Percentiles rank a stretch among this genome's conserved stretches.
Conservation (phyloP, 1,140 invertebrate genomes). For the Heliconius eleuchia region DNA sequence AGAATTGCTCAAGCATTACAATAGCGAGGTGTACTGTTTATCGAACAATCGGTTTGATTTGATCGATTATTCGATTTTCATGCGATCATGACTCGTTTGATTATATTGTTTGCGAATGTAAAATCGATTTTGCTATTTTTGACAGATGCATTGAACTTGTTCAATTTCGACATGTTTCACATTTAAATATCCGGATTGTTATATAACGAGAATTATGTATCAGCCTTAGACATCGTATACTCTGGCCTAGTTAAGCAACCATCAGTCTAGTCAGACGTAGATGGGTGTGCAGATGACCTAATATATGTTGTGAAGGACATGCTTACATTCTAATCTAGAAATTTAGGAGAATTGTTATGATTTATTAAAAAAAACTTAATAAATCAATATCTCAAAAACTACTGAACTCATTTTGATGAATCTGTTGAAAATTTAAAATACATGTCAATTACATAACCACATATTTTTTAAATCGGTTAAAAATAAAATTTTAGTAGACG, state of each 20-base stretch:
- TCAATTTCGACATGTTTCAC: neutral
- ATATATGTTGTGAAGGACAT: neutral
- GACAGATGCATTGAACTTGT: conserved; percentile 10
- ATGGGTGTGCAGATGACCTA: conserved; percentile 7
- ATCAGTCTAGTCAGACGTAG: neutral
- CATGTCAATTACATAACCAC: neutral
- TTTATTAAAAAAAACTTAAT: no score
- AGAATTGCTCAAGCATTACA: conserved; percentile 37
- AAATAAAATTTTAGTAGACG: neutral
- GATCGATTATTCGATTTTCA: conserved; percentile 28
- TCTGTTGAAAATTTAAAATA: no score
- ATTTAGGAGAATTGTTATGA: no score
- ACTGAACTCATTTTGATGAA: no score
- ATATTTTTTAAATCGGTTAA: neutral
- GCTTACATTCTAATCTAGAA: no score
- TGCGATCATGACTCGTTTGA: conserved; percentile 40
- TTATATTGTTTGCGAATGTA: conserved; percentile 39
- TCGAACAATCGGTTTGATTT: conserved; percentile 39
- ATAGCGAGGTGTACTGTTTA: conserved; percentile 23
- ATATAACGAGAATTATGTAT: neutral
- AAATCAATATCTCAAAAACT: no score
- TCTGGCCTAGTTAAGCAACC: neutral
- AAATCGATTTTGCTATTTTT: conserved; percentile 20
- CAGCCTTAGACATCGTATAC: neutral
- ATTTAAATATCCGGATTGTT: conserved; percentile 7